Conservation (phyloP, 2,888 invertebrate genomes). For the Seira musarum region DNA sequence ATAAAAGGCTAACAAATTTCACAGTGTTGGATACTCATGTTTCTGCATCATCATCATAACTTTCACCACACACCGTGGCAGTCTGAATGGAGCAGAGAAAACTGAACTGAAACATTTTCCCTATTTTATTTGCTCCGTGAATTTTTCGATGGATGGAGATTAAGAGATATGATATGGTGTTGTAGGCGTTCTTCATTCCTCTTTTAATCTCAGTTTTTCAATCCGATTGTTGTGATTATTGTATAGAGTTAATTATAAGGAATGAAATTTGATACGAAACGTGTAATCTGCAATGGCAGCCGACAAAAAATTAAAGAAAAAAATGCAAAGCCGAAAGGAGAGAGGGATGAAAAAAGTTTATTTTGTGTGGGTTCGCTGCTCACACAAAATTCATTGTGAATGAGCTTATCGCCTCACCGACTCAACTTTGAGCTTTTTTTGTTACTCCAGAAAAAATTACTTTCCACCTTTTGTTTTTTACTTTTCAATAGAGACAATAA, state of each 20-base stretch:
- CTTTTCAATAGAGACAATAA: conserved; percentile 7
- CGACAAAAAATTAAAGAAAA: background rate
- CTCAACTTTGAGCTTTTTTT: background rate
- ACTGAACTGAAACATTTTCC: too few relatives aligned
- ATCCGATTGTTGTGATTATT: background rate
- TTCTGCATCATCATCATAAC: too few relatives aligned
- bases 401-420: background rate
- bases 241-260: conserved; percentile 23
- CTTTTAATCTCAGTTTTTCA: conserved; percentile 10
- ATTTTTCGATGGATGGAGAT: conserved; percentile 2
- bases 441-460: background rate
- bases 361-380: background rate
- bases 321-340: background rate
- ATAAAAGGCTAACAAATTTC: background rate
- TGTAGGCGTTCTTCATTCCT: conserved; percentile 13
- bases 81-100: too few relatives aligned
- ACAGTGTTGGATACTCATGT: background rate
- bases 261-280: conserved; percentile 9
- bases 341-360: conserved; percentile 1
- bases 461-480: conserved; percentile 1
- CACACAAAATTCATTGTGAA: background rate
- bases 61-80: too few relatives aligned
- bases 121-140: background rate
- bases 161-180: background rate
- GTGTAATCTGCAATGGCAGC: background rate